These are phyloP conservation scores for Saguinus midas DNA, from an alignment of 2,113 vertebrate genomes.

Conservation along the genomic window DNA sequence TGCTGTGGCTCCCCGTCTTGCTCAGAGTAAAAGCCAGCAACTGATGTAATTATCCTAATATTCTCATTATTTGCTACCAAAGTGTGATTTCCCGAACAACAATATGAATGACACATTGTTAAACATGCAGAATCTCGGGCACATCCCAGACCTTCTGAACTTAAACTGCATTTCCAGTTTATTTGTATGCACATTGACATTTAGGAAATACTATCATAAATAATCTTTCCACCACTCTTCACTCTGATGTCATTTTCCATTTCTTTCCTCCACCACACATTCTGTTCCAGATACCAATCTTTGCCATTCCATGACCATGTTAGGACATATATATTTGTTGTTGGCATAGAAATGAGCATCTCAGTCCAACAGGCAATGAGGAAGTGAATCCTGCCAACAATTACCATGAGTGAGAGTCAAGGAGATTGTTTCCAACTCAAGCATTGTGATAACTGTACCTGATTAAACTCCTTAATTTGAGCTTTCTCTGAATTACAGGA, in stretches of 20 bases:
- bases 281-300: neutral
- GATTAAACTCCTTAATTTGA: neutral
- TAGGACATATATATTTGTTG: neutral
- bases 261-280: neutral
- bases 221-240: neutral
- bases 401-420: neutral
- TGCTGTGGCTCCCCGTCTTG: neutral
- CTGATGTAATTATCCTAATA: neutral
- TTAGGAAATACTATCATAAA: neutral
- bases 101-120: neutral
- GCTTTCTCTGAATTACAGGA: neutral
- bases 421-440: neutral
- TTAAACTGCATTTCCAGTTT: neutral
- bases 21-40: neutral
- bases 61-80: neutral
- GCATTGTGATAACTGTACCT: neutral
- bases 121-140: neutral
- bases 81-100: neutral
- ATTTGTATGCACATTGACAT: neutral
- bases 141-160: neutral
- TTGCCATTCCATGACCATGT: neutral
- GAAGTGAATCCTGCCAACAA: neutral
- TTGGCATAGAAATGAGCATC: neutral
- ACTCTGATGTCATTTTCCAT: neutral
- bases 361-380: neutral